Percentiles rank a stretch among this genome's conserved stretches.
phyloP scores from a whole-genome alignment of 2,113 vertebrate genomes.

The Xenopus borealis region DNA sequence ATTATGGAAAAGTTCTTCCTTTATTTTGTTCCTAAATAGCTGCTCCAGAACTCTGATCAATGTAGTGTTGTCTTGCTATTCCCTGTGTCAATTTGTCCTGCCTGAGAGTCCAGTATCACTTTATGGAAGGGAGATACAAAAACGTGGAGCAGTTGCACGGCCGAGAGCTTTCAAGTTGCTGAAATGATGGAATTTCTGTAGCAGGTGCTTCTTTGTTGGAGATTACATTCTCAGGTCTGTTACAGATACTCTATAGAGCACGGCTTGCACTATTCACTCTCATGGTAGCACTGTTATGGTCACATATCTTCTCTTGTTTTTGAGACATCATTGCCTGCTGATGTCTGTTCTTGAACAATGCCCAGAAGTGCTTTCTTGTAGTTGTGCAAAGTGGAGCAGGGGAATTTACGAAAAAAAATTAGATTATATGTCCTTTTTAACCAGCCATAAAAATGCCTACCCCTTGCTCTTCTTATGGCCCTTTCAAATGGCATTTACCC shows the following conservation, averaged over 20 bases:
- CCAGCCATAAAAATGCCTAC: no score
- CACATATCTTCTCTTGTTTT: background rate
- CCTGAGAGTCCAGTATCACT: conserved; percentile 11
- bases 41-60: background rate
- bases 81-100: background rate
- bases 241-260: conserved; percentile 16
- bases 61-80: conserved; percentile 14
- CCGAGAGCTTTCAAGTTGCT: background rate
- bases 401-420: no score
- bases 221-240: background rate
- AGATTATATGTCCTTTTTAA: no score
- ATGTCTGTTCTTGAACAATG: no score
- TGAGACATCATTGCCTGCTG: background rate
- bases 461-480: background rate
- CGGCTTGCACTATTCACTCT: background rate
- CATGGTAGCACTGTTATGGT: conserved; percentile 2
- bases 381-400: background rate
- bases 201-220: background rate
- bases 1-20: background rate
- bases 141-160: conserved; percentile 4
- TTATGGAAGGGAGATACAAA: background rate
- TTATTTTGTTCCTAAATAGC: background rate
- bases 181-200: conserved; percentile 2
- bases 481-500: background rate
- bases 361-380: background rate